Base-by-base conservation (phyloP, 2,797 vertebrate species). In the Neosilurus hyrtlii region DNA sequence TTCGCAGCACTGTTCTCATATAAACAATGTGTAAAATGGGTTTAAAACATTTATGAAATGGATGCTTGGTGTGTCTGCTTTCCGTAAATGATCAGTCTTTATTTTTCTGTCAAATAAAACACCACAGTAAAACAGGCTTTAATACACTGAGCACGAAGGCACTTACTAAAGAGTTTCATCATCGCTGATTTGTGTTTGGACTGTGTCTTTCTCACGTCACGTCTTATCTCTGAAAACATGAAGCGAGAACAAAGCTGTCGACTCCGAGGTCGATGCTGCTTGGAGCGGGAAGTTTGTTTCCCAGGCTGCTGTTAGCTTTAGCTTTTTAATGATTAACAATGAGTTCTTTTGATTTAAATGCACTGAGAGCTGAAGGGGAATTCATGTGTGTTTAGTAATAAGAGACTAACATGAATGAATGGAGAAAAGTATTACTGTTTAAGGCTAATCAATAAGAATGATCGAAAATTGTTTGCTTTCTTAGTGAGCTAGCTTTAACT, bases 11-110 rank as follows among this genome's bases (percentile, higher is more conserved):
- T 43, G 24, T 72, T 51, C 54, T 75, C 54, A 83, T 84, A 81
- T 73, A 78, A 82, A 81, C 72, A 66, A 20, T 20, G 57, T n/a
- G 54, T 76, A 65, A 82, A 76, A 76, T 76, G 22, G 22, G 70
- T 82, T 10, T 86, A 30, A n/a, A 67, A 54, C 49, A 26, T 79
- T 84, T 76, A 63, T 57, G 49, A 43, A 76, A n/a, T 5, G 8
- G 57, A 43, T 14, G 20, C 20, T 54, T 4, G 54, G 56, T 16
- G 57, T 43, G 56, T 76, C 74, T 62, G 57, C 56, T 76, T 61
- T 43, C 56, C 2, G 56, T 76, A 43, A 61, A 61, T 3, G 35
- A 37, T 76, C 57, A 5, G 74, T 61, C 30, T 35, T 30, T 11
- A 15, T 72, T 59, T 75, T 57, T 54, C 15, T 8, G 22, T 76